A percentile compares a stretch with the other conserved stretches of the same genome.
Evolutionary conservation across 2,888 invertebrate species (phyloP).

Genomic region (Noctua janthina): DNA sequence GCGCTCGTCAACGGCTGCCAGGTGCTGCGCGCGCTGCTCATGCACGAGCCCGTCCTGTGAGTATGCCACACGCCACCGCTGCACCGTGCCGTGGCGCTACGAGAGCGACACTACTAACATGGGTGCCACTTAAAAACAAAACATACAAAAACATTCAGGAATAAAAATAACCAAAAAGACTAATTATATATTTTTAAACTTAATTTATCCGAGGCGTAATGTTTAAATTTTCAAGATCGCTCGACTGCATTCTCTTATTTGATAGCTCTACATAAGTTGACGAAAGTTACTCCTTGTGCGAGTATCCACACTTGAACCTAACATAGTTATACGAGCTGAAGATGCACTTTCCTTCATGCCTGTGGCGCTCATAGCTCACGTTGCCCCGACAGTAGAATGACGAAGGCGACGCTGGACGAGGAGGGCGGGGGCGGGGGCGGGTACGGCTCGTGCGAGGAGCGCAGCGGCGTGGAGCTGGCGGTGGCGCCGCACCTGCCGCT

Average conservation of each 20-base stretch:
- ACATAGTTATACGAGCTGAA: background rate
- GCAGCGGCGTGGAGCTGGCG: conserved; percentile 80
- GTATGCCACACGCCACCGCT: conserved; percentile 10
- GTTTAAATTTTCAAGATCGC: background rate
- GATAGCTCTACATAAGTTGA: background rate
- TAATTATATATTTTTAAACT: background rate
- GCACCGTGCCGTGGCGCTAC: too few relatives aligned
- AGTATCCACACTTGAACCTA: background rate
- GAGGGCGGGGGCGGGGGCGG: conserved; percentile 19
- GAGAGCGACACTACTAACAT: background rate
- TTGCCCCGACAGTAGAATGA: background rate
- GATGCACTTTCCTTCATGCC: background rate
- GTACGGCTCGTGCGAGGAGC: conserved; percentile 60
- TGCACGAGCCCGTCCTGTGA: conserved; percentile 60
- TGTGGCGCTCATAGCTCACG: background rate
- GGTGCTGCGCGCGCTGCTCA: conserved; percentile 70
- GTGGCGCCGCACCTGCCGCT: conserved; percentile 87
- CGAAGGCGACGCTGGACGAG: conserved; percentile 36
- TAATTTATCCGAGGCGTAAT: background rate
- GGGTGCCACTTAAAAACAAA: background rate
- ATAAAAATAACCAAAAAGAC: background rate
- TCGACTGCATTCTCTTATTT: background rate
- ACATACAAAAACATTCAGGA: background rate
- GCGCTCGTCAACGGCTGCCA: conserved; percentile 67
- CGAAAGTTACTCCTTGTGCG: background rate